Evolutionary conservation across 2,113 vertebrate genomes (phyloP).

Genomic region (Balaeniceps rex): DNA sequence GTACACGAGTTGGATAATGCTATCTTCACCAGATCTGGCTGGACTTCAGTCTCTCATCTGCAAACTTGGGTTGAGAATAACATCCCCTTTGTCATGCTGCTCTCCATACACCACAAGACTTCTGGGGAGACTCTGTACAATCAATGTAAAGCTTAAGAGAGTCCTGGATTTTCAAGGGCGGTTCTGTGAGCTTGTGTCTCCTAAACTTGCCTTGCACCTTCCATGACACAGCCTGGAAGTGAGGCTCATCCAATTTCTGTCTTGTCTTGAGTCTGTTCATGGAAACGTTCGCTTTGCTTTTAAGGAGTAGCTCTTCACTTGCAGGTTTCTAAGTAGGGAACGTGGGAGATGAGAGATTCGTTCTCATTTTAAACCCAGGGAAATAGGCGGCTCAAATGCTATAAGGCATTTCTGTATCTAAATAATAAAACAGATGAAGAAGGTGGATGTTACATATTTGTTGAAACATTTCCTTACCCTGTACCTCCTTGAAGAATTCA

Average conservation of each 20-base stretch:
- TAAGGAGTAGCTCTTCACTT: not conserved
- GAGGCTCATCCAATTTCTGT: not conserved
- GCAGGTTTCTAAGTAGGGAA: not conserved
- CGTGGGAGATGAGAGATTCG: accelerated
- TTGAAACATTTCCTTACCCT: not conserved
- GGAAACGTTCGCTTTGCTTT: not conserved
- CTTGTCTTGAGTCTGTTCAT: not conserved
- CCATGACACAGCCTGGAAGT: not conserved
- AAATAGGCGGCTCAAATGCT: not conserved
- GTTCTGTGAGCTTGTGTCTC: not conserved
- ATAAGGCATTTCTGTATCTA: not conserved
- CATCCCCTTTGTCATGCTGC: not conserved
- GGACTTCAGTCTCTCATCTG: not conserved
- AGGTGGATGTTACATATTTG: not conserved
- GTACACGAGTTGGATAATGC: not conserved
- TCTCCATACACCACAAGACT: not conserved
- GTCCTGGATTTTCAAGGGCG: not conserved
- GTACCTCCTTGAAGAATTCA: not conserved
- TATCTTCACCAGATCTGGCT: not conserved
- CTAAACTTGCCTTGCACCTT: not conserved
- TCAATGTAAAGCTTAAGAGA: not conserved
- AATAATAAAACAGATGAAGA: constrained; percentile 33
- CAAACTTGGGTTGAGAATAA: not conserved
- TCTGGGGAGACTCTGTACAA: not conserved
- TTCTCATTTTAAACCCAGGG: not conserved